These are phyloP conservation scores for Idaea aversata DNA, from an alignment of 2,888 invertebrate species.

Conservation along the genomic window DNA sequence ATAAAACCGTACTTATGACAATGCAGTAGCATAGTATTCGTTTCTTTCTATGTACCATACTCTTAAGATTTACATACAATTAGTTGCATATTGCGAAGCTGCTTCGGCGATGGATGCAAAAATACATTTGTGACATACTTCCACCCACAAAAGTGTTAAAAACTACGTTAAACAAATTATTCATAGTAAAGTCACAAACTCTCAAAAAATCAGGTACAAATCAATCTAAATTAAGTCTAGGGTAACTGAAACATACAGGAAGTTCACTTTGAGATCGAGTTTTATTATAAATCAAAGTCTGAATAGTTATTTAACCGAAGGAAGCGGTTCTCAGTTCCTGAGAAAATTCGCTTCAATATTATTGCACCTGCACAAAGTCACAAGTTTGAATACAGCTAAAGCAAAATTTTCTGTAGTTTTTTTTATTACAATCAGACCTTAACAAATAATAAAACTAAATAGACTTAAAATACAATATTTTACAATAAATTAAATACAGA, in stretches of 20 bases:
- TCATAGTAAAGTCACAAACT: slow-evolving; percentile 59
- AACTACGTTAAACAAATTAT: neutral
- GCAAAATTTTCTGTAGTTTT: too few relatives aligned
- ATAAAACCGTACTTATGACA: neutral
- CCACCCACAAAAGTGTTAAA: slow-evolving; percentile 56
- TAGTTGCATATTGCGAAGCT: slow-evolving; percentile 74
- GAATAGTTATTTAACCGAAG: slow-evolving; percentile 7
- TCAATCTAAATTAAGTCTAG: slow-evolving; percentile 73
- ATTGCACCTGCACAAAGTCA: too few relatives aligned
- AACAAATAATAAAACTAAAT: slow-evolving; percentile 31
- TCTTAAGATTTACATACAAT: slow-evolving; percentile 39
- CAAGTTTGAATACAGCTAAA: too few relatives aligned
- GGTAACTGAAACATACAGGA: slow-evolving; percentile 75
- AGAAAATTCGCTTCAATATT: too few relatives aligned
- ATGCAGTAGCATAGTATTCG: neutral
- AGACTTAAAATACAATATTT: slow-evolving; percentile 33
- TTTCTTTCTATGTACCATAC: neutral
- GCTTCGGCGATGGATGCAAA: slow-evolving; percentile 68
- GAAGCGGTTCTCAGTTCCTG: neutral
- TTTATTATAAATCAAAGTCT: slow-evolving; percentile 27
- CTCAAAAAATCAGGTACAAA: slow-evolving; percentile 77
- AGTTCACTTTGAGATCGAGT: slow-evolving; percentile 71
- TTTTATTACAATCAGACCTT: slow-evolving; percentile 10
- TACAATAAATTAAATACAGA: slow-evolving; percentile 32
- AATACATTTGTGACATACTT: slow-evolving; percentile 62